Evolutionary conservation across 2,888 invertebrate genomes (phyloP).

Genomic region (Drosophila rellima): DNA sequence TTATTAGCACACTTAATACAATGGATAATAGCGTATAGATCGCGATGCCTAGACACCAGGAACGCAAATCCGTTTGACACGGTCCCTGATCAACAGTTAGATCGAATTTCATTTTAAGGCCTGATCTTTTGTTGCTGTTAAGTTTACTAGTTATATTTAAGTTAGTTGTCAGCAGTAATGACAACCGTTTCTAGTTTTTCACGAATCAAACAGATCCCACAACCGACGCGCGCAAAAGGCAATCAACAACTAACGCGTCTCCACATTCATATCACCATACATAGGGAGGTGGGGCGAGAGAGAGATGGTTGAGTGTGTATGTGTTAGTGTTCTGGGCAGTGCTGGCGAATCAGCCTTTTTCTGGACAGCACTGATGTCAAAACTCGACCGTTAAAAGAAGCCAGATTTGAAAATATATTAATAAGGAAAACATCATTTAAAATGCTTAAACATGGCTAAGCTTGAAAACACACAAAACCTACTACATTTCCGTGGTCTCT

Average conservation of each 20-base stretch:
- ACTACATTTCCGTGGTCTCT: too few relatives aligned
- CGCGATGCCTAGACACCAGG: constrained; percentile 73
- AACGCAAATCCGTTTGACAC: constrained; percentile 63
- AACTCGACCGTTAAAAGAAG: too few relatives aligned
- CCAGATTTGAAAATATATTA: too few relatives aligned
- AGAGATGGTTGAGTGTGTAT: not conserved
- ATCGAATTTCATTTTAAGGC: constrained; percentile 66
- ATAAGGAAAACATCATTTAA: too few relatives aligned
- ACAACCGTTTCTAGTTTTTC: constrained; percentile 7
- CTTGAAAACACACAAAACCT: too few relatives aligned
- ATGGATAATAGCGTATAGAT: constrained; percentile 56
- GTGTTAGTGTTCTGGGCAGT: not conserved
- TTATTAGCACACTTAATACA: constrained; percentile 50
- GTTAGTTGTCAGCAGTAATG: constrained; percentile 3
- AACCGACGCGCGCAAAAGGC: constrained; percentile 38
- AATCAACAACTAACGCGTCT: constrained; percentile 39
- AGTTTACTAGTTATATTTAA: not conserved
- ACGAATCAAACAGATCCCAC: constrained; percentile 2
- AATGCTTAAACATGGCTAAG: too few relatives aligned
- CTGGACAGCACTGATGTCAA: too few relatives aligned
- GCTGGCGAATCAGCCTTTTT: too few relatives aligned
- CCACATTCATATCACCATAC: too few relatives aligned
- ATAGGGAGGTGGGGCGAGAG: not conserved
- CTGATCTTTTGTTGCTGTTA: constrained; percentile 11
- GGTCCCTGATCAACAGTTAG: constrained; percentile 73